Evolutionary conservation across 2,797 vertebrate genomes (phyloP), one percentile per base, ranked within the genome.

Genomic region (Apodemus agrarius): DNA sequence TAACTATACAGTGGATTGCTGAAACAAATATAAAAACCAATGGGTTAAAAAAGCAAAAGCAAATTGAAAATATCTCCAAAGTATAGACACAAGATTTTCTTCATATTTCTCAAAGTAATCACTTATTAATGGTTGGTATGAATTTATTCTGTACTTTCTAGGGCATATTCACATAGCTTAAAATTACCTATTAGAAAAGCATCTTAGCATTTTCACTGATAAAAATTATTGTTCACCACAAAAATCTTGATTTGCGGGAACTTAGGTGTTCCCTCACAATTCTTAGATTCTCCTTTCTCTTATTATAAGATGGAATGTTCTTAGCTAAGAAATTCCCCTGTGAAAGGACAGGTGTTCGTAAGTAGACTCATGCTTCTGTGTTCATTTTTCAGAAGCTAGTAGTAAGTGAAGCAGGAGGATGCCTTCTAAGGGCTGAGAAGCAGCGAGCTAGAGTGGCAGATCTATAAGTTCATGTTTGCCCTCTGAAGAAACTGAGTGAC

Each of bases 171-270:
- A 90, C 37, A 57, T 93, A 89, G 29, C 91, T 76, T 80, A 80
- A 93, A 82, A 89, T 89, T 65, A 92, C 34, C 6, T 80, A 22
- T 88, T 75, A 74, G 1, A 43, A 57, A 83, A 89, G n/a, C 65
- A 72, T 88, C 93, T 96, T 89, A 26, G 31, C 24, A 24, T 90
- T 95, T 93, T 95, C 67, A 91, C 89, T 92, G 79, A 67, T 83
- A 85, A 93, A 59, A 87, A 54, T 81, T 5, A n/a, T 78, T 92
- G 87, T 85, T 72, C 22, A 46, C 37, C 76, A 11, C 24, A 16
- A 92, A 89, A 63, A 91, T 89, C 90, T 94, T 43, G 6, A 4
- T 93, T 92, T 75, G 14, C 54, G 61, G 31, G 29, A 54, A 88
- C 40, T 92, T 90, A 79, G 49, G n/a, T 40, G 6, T 95, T 85